These are phyloP conservation scores for Sebastes iracundus DNA, from an alignment of 2,797 vertebrate genomes.

Conservation along the genomic window DNA sequence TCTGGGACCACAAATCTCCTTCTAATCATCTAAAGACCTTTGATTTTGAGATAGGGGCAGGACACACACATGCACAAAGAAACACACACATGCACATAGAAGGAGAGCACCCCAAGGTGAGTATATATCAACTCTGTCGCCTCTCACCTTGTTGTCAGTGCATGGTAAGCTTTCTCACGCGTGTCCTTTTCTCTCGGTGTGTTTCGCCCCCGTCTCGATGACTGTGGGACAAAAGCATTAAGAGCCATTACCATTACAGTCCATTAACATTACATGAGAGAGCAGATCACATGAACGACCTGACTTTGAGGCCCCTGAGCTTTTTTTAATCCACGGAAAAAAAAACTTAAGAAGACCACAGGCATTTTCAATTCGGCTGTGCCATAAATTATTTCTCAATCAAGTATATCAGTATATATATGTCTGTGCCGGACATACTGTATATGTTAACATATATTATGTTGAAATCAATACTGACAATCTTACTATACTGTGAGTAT, in stretches of 20 bases:
- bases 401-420: background rate
- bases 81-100: conserved; percentile 3
- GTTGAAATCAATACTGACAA: background rate
- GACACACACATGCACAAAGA: background rate
- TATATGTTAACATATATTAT: background rate
- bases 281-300: conserved; percentile 53
- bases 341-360: conserved; percentile 17
- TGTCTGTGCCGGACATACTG: background rate
- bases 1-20: background rate
- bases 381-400: conserved; percentile 8
- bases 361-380: conserved; percentile 25
- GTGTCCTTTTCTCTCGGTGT: conserved; percentile 49
- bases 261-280: conserved; percentile 65
- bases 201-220: conserved; percentile 30
- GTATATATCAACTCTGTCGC: background rate
- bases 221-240: conserved; percentile 54
- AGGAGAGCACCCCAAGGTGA: conserved; percentile 28
- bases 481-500: background rate
- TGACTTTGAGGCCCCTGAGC: conserved; percentile 20
- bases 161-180: conserved; percentile 66
- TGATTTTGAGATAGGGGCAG: conserved; percentile 28
- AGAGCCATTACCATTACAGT: conserved; percentile 56
- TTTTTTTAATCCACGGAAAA: conserved; percentile 32
- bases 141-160: conserved; percentile 75
- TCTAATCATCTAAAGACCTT: conserved; percentile 29